Evolutionary conservation across 30 jellyfish, hydroid and myxozoan species (phyloP), one percentile per base, ranked within the genome.

Genomic region (Aurelia sp.): DNA sequence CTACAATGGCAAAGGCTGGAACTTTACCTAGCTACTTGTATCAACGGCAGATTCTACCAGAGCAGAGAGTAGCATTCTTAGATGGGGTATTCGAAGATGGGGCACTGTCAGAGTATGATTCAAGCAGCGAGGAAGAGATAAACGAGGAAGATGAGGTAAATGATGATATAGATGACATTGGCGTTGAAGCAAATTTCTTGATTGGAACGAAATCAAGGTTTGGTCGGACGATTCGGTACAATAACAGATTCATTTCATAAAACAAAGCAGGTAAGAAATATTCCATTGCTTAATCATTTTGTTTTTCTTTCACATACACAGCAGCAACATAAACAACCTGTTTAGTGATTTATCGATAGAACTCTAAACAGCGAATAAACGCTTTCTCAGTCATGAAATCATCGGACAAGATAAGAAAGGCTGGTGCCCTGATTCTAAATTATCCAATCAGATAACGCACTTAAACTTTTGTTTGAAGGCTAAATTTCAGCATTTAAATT

Each of bases 1-100:
- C 82, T 11, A 71, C 82, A n/a, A 71, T 71, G 82, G 82, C 64
- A 40, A 71, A 71, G 66, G 64, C 66, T 40, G 82, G 66, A 40
- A 71, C 82, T 6, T 27, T 27, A 23, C 82, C 82, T 35, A 31
- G 35, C 48, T 71, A 71, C 66, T 71, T 3, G 66, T 71, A 71
- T 50, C 64, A 50, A 40, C 66, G 22, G 11, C 66, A 71, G 16
- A 40, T 71, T 17, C 64, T 22, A 41, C 66, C 66, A 40, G 82
- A 63, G 35, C 66, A 71, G 48, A 19, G 76, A 65, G 37, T 65
- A 15, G 47, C 47, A 65, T 65, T 65, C 76, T 65, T 65, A 65
- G 76, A 65, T 65, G 76, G 76, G 13, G 35, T 40, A 40, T 40
- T 71, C 6, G 66, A 40, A 40, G 82, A 71, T 63, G 22, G 48